A percentile compares a stretch with the other conserved stretches of the same genome.
Conservation (phyloP, 2,113 vertebrate genomes). For the Silurus glanis region DNA sequence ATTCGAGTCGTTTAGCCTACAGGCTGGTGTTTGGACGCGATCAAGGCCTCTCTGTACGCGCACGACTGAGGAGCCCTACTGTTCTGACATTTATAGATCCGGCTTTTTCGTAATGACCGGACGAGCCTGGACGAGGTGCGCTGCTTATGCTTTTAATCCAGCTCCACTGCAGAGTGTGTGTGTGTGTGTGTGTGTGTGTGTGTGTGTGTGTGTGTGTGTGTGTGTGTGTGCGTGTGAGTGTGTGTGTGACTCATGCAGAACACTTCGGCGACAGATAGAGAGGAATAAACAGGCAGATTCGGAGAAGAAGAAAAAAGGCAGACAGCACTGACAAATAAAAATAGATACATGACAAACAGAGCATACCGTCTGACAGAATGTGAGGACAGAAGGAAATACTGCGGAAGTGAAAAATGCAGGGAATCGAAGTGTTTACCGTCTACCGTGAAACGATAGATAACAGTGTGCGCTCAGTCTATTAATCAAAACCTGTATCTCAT, state of each 20-base stretch:
- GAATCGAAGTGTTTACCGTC: neutral
- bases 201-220: no score
- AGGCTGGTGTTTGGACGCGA: neutral
- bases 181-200: no score
- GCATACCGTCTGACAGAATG: neutral
- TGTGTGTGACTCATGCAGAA: neutral
- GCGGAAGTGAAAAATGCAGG: neutral
- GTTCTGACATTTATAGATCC: constrained; percentile 14
- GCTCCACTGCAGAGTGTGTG: neutral
- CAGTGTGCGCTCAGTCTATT: neutral
- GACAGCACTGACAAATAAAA: constrained; percentile 17
- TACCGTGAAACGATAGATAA: neutral
- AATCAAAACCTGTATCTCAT: neutral
- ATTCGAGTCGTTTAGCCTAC: neutral
- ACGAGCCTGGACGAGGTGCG: no score
- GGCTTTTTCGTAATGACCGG: neutral
- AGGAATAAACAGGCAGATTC: neutral
- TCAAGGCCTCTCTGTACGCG: neutral
- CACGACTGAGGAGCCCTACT: neutral
- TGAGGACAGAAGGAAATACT: neutral
- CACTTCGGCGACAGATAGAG: constrained; percentile 7
- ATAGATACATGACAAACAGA: constrained; percentile 3
- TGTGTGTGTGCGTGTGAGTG: neutral
- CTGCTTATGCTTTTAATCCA: neutral
- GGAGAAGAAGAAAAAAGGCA: neutral